Conservation (phyloP, 2,797 vertebrate genomes). For the Mormyrus proboscirostris region DNA sequence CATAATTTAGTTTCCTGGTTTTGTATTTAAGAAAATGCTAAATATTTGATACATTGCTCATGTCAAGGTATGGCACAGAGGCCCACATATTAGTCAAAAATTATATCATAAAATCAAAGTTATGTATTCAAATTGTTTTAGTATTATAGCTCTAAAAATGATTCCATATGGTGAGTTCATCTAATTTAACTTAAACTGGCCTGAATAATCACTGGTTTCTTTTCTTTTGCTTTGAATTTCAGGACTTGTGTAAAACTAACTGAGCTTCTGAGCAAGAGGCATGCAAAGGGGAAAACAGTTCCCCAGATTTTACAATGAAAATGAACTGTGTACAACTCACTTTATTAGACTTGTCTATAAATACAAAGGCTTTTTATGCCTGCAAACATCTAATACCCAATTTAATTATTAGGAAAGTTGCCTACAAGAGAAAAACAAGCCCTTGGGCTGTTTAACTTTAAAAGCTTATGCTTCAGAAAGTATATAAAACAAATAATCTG, state of each 20-base stretch:
- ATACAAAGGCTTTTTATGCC: slow-evolving; percentile 51
- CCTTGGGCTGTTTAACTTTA: slow-evolving; percentile 67
- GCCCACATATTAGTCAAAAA: neutral
- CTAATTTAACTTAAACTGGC: neutral
- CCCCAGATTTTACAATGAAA: neutral
- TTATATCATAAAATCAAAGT: neutral
- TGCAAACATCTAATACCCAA: slow-evolving; percentile 62
- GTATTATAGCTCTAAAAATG: neutral
- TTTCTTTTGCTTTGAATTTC: neutral
- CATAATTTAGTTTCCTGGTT: neutral
- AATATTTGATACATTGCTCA: neutral
- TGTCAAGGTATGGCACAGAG: neutral
- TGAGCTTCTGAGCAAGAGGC: neutral
- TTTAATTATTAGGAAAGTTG: slow-evolving; percentile 64
- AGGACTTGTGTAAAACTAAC: neutral
- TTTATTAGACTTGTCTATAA: slow-evolving; percentile 51
- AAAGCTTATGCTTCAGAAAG: slow-evolving; percentile 66
- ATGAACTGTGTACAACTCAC: slow-evolving; percentile 34
- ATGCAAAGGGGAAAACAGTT: neutral
- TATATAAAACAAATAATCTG: slow-evolving; percentile 71
- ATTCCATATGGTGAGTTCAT: neutral
- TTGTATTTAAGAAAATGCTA: neutral
- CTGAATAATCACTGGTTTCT: neutral
- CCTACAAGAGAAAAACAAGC: slow-evolving; percentile 44
- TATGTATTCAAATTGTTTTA: neutral